Conservation (phyloP, 2,888 invertebrate species). For the Sceliomorpha sp. region DNA sequence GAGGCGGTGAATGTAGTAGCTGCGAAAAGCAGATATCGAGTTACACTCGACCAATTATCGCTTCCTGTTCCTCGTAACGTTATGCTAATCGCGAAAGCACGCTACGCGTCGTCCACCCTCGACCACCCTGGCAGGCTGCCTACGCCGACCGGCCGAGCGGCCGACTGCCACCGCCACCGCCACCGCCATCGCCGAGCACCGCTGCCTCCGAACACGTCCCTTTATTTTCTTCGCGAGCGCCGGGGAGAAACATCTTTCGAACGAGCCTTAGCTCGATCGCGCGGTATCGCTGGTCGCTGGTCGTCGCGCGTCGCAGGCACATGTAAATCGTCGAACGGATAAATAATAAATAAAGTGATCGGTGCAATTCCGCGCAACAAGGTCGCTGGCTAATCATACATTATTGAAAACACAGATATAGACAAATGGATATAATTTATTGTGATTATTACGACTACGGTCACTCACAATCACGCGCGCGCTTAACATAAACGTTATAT, state of each 20-base stretch:
- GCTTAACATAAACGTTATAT: background rate
- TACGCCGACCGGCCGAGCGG: slow-evolving; percentile 5
- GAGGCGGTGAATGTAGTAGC: slow-evolving; percentile 56
- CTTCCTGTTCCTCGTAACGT: slow-evolving; percentile 66
- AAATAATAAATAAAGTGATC: slow-evolving; percentile 44
- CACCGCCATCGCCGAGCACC: background rate
- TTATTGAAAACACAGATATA: slow-evolving; percentile 30
- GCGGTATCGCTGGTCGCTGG: no score
- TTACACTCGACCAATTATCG: slow-evolving; percentile 73
- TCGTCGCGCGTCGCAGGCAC: slow-evolving; percentile 9
- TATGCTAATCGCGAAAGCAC: slow-evolving; percentile 64
- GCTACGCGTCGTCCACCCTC: no score
- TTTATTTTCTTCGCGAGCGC: slow-evolving; percentile 33
- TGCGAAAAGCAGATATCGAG: slow-evolving; percentile 73
- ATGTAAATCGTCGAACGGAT: slow-evolving; percentile 22
- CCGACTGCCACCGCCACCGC: slow-evolving; percentile 11
- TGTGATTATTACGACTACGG: background rate
- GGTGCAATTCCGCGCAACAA: slow-evolving; percentile 34
- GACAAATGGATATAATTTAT: slow-evolving; percentile 21
- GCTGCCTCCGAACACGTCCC: slow-evolving; percentile 1
- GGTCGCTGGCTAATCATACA: slow-evolving; percentile 28
- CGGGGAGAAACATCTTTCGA: slow-evolving; percentile 29
- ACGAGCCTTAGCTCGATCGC: no score
- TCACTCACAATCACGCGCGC: slow-evolving; percentile 2
- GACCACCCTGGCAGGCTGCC: no score